Evolutionary conservation across 2,888 invertebrate species (phyloP).

Genomic region (Alloscopus bannaensis): DNA sequence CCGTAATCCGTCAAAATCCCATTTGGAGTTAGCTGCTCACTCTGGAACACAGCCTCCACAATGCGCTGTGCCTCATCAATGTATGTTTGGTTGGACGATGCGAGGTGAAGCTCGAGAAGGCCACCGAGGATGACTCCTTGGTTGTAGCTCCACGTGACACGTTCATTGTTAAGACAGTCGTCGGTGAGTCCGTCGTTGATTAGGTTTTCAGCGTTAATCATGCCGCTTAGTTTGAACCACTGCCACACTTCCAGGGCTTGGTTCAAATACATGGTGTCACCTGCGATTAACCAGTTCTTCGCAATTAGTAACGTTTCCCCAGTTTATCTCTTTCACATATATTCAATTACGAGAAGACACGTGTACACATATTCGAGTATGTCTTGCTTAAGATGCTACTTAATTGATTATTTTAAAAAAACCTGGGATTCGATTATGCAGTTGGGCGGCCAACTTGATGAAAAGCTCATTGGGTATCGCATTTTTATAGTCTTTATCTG

Average conservation of each 20-base stretch:
- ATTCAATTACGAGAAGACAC: no score
- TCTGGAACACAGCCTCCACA: slow-evolving; percentile 65
- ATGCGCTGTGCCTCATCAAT: slow-evolving; percentile 61
- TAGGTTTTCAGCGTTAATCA: slow-evolving; percentile 67
- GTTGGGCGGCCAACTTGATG: slow-evolving; percentile 67
- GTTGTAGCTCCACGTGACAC: slow-evolving; percentile 68
- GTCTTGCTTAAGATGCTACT: no score
- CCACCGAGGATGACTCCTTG: slow-evolving; percentile 70
- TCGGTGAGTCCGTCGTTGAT: slow-evolving; percentile 69
- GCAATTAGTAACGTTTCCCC: no score
- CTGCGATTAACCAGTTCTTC: no score
- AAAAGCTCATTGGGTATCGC: slow-evolving; percentile 70
- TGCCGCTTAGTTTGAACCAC: slow-evolving; percentile 67
- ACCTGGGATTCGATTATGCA: slow-evolving; percentile 68
- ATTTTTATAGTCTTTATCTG: slow-evolving; percentile 62
- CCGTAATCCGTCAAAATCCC: slow-evolving; percentile 68
- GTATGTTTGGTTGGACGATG: slow-evolving; percentile 49
- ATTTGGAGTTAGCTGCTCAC: slow-evolving; percentile 59
- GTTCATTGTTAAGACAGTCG: slow-evolving; percentile 67
- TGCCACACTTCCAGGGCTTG: slow-evolving; percentile 66
- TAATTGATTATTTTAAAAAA: no score
- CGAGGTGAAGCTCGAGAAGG: slow-evolving; percentile 63
- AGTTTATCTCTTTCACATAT: no score
- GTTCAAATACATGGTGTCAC: slow-evolving; percentile 54
- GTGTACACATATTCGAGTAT: no score